phyloP scores from a whole-genome alignment of 2,113 vertebrate genomes.

The Shinisaurus crocodilurus region DNA sequence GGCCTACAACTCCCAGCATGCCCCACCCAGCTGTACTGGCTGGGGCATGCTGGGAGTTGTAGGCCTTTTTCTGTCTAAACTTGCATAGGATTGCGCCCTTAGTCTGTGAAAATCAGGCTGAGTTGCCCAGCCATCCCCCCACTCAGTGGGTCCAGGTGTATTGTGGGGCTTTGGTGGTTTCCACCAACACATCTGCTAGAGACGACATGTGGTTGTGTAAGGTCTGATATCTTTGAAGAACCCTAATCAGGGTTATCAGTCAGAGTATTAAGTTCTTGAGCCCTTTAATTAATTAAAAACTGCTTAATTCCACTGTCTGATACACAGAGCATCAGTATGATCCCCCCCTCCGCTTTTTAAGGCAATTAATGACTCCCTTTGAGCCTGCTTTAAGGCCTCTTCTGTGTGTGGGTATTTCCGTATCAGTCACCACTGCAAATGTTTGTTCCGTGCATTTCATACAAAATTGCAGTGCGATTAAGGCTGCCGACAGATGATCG shows the following conservation, averaged over 20 bases:
- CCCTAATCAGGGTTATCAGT: background rate
- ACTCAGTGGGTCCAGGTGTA: background rate
- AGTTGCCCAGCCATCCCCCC: background rate
- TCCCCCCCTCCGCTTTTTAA: background rate
- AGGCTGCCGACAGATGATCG: too few relatives aligned
- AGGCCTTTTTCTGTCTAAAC: too few relatives aligned
- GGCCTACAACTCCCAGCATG: too few relatives aligned
- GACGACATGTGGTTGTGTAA: background rate
- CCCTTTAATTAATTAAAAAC: constrained; percentile 28
- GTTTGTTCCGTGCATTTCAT: background rate
- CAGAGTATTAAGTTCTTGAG: background rate
- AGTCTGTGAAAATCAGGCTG: background rate
- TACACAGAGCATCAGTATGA: background rate
- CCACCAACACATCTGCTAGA: background rate
- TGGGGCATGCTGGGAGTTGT: too few relatives aligned
- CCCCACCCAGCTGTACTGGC: too few relatives aligned
- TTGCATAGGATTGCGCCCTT: too few relatives aligned
- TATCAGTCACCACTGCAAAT: constrained; percentile 21
- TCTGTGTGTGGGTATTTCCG: background rate
- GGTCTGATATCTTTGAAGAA: background rate
- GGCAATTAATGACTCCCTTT: background rate
- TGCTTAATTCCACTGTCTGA: background rate
- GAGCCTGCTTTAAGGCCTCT: constrained; percentile 22
- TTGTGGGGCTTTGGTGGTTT: background rate
- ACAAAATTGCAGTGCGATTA: background rate